Evolutionary conservation across 2,888 invertebrate genomes (phyloP).

Genomic region (Cephus rjabovi): DNA sequence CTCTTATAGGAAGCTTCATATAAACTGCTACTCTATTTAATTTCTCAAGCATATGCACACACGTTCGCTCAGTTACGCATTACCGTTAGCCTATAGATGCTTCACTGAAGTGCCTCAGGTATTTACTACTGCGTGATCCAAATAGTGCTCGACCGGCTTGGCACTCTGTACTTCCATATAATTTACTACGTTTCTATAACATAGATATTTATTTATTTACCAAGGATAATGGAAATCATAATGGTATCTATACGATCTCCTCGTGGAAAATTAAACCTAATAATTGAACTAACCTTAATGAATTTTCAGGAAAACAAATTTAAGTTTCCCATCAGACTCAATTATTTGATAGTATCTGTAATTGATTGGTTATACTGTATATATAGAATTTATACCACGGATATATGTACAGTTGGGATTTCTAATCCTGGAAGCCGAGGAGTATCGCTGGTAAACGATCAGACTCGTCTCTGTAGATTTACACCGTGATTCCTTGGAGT

Average conservation of each 20-base stretch:
- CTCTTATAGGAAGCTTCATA: constrained; percentile 21
- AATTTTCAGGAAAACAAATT: background rate
- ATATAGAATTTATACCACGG: background rate
- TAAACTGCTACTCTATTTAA: constrained; percentile 7
- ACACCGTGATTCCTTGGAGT: background rate
- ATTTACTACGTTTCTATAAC: constrained; percentile 28
- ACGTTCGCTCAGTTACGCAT: background rate
- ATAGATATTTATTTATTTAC: background rate
- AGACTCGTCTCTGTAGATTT: background rate
- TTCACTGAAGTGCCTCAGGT: constrained; percentile 28
- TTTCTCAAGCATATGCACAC: constrained; percentile 13
- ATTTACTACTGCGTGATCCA: constrained; percentile 24
- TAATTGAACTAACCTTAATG: background rate
- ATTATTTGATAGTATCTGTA: background rate
- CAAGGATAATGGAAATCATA: background rate
- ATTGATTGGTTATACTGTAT: background rate
- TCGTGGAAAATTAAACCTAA: background rate
- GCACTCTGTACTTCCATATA: constrained; percentile 23
- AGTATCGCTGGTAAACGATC: background rate
- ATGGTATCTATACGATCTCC: background rate
- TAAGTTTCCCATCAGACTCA: background rate
- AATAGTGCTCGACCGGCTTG: constrained; percentile 11
- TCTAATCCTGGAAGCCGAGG: background rate
- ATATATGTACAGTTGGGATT: background rate
- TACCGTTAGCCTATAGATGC: constrained; percentile 2